Conservation (phyloP, 2,888 invertebrate genomes). For the Drosophila phalerata region DNA sequence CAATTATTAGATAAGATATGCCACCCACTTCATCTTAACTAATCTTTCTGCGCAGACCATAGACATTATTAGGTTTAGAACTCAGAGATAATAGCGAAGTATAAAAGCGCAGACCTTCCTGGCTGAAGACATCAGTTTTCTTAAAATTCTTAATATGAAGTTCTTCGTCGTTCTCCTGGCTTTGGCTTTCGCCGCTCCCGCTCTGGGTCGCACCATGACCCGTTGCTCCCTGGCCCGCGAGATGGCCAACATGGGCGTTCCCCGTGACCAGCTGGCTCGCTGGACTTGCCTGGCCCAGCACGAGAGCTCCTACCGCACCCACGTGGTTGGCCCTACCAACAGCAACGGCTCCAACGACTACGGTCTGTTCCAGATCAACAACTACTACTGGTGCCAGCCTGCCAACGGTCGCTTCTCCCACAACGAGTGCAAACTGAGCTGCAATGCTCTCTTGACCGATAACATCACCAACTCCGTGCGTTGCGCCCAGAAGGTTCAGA, state of each 20-base stretch:
- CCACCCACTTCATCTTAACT: background rate
- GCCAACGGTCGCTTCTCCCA: conserved; percentile 64
- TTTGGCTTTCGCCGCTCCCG: conserved; percentile 59
- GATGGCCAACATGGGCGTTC: conserved; percentile 70
- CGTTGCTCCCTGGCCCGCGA: conserved; percentile 73
- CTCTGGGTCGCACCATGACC: conserved; percentile 58
- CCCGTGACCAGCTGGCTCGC: conserved; percentile 57
- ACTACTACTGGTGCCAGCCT: conserved; percentile 82
- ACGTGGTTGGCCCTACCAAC: conserved; percentile 85
- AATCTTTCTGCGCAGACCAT: background rate
- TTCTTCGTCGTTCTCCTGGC: conserved; percentile 39
- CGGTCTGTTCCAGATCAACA: conserved; percentile 84
- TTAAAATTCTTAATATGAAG: conserved; percentile 43
- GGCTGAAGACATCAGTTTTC: conserved; percentile 48
- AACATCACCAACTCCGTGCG: conserved; percentile 70
- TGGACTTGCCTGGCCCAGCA: conserved; percentile 75
- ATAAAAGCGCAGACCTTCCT: conserved; percentile 38
- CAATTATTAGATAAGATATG: background rate
- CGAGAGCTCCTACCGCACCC: conserved; percentile 83
- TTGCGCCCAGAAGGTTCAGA: conserved; percentile 74
- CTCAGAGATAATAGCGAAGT: conserved; percentile 13
- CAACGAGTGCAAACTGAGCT: conserved; percentile 70
- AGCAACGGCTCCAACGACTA: conserved; percentile 85
- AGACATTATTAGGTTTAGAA: background rate
- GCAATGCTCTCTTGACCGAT: conserved; percentile 73